These are phyloP conservation scores for Elephantulus edwardii DNA, from an alignment of 2,113 vertebrate species.

Conservation along the genomic window DNA sequence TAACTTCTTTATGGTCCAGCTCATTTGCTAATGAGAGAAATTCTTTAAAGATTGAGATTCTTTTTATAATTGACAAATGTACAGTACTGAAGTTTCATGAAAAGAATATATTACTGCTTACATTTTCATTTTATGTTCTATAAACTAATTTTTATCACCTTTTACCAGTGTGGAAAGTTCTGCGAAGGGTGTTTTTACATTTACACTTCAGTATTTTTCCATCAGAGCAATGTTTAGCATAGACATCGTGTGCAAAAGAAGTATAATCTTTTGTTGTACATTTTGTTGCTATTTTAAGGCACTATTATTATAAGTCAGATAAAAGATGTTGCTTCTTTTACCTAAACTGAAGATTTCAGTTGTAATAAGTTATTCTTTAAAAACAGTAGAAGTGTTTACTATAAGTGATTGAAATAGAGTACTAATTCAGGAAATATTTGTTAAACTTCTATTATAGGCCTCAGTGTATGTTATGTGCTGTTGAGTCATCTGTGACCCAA, in stretches of 20 bases:
- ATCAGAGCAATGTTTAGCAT: not conserved
- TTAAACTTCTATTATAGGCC: conserved; percentile 4
- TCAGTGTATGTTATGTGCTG: too few species aligned
- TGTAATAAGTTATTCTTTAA: conserved; percentile 15
- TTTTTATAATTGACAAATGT: conserved; percentile 24
- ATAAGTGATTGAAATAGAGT: conserved; percentile 26
- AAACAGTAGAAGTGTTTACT: conserved; percentile 27
- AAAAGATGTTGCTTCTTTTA: conserved; percentile 54
- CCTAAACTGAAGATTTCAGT: conserved; percentile 50
- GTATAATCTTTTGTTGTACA: conserved; percentile 25
- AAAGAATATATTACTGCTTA: conserved; percentile 27
- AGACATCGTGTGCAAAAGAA: not conserved
- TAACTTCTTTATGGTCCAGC: not conserved
- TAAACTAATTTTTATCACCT: not conserved
- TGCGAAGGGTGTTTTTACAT: not conserved
- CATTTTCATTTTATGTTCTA: conserved; percentile 39
- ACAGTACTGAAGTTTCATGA: conserved; percentile 19
- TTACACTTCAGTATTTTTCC: not conserved
- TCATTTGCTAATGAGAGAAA: conserved; percentile 33
- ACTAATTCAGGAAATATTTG: conserved; percentile 47
- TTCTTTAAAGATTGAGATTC: conserved; percentile 23
- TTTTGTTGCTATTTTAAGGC: conserved; percentile 60
- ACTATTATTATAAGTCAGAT: conserved; percentile 39
- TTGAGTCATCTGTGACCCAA: too few species aligned
- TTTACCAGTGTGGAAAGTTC: conserved; percentile 18